phyloP scores from a whole-genome alignment of 1,140 invertebrate genomes.

The Coelopa frigida region DNA sequence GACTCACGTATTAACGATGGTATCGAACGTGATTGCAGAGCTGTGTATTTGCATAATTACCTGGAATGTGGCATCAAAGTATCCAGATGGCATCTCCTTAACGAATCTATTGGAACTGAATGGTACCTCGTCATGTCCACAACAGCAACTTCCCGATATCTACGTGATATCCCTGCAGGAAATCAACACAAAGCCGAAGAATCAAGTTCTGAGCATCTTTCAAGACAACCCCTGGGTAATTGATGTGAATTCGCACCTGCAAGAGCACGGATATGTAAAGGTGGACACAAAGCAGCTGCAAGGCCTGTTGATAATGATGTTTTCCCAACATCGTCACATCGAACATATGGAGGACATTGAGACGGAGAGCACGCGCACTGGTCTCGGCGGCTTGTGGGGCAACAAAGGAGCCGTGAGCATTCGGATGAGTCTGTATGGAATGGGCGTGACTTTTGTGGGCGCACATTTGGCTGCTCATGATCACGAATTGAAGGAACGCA shows the following conservation, averaged over 20 bases:
- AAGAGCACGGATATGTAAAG: constrained; percentile 42
- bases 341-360: constrained; percentile 74
- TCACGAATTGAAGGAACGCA: constrained; percentile 65
- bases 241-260: constrained; percentile 7
- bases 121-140: constrained; percentile 47
- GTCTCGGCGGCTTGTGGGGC: constrained; percentile 80
- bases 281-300: constrained; percentile 68
- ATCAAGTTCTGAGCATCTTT: constrained; percentile 70
- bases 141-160: constrained; percentile 64
- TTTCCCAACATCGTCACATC: constrained; percentile 69
- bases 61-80: constrained; percentile 76
- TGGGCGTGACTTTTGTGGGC: constrained; percentile 80
- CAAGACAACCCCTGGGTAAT: constrained; percentile 71
- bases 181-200: constrained; percentile 76
- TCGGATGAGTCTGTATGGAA: constrained; percentile 76
- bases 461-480: constrained; percentile 85
- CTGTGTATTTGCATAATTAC: constrained; percentile 65
- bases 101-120: constrained; percentile 60
- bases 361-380: constrained; percentile 77
- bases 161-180: constrained; percentile 83
- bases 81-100: constrained; percentile 58
- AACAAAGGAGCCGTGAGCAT: constrained; percentile 84
- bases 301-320: constrained; percentile 70
- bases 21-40: constrained; percentile 28
- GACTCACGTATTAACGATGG: too few species aligned